Conservation (phyloP, 1,140 invertebrate species). For the Papilio dardanus region DNA sequence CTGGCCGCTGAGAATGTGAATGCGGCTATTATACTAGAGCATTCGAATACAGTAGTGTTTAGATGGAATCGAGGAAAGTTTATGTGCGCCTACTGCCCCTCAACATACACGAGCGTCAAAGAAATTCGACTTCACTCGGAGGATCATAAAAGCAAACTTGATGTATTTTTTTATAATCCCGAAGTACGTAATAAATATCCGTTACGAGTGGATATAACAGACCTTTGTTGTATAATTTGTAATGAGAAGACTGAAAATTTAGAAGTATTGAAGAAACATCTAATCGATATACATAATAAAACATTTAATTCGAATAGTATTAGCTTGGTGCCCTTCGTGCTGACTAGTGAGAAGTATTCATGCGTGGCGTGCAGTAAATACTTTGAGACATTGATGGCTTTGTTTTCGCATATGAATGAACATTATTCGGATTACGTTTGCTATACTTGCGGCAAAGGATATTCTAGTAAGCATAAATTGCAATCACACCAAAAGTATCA, state of each 20-base stretch:
- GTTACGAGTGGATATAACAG: conserved; percentile 59
- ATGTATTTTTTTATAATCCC: conserved; percentile 50
- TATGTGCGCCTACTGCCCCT: conserved; percentile 64
- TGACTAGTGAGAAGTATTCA: conserved; percentile 53
- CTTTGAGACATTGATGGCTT: conserved; percentile 59
- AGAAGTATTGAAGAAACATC: conserved; percentile 53
- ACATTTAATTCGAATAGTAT: conserved; percentile 47
- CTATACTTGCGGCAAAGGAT: conserved; percentile 85
- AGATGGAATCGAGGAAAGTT: conserved; percentile 61
- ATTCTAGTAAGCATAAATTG: conserved; percentile 81
- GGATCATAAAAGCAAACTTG: conserved; percentile 49
- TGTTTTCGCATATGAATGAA: conserved; percentile 68
- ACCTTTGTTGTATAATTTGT: conserved; percentile 57
- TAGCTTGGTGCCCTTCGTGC: conserved; percentile 58
- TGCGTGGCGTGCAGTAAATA: conserved; percentile 67
- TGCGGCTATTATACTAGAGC: conserved; percentile 59
- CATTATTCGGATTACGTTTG: conserved; percentile 83
- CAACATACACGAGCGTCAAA: conserved; percentile 45
- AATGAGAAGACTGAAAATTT: conserved; percentile 44
- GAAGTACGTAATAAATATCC: conserved; percentile 55
- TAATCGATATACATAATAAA: conserved; percentile 50
- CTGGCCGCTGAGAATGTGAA: conserved; percentile 56
- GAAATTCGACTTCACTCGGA: conserved; percentile 53
- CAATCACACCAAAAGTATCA: conserved; percentile 82
- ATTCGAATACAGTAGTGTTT: conserved; percentile 64